A percentile compares a stretch with the other conserved stretches of the same genome.
These are phyloP conservation scores for Gorsachius magnificus DNA, from an alignment of 2,797 vertebrate species.

Conservation along the genomic window DNA sequence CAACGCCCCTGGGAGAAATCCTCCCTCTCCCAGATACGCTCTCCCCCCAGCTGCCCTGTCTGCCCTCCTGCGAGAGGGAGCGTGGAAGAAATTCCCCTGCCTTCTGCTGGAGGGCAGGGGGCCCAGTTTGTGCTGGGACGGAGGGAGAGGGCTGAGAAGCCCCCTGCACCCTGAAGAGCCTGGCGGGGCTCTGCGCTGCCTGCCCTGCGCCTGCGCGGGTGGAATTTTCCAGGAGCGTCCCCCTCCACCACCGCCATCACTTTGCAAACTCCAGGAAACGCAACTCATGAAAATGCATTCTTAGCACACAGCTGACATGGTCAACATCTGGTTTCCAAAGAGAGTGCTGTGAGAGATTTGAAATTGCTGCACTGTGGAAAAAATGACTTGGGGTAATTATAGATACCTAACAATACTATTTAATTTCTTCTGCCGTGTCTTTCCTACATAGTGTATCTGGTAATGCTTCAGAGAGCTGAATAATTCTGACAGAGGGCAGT, in stretches of 20 bases:
- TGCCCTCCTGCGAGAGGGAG: neutral
- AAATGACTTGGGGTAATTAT: constrained; percentile 57
- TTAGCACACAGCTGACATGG: constrained; percentile 67
- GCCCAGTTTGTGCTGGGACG: neutral
- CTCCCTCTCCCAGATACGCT: neutral
- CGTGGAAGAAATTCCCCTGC: neutral
- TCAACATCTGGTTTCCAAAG: constrained; percentile 71
- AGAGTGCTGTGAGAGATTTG: constrained; percentile 48
- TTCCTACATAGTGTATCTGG: constrained; percentile 8
- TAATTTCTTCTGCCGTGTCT: constrained; percentile 55
- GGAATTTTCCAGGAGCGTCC: constrained; percentile 58
- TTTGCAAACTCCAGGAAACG: constrained; percentile 23
- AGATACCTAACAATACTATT: constrained; percentile 62
- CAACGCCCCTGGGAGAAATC: neutral
- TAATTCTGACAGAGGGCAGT: constrained; percentile 8
- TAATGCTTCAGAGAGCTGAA: constrained; percentile 17
- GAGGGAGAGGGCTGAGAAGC: neutral
- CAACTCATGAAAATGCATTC: constrained; percentile 67
- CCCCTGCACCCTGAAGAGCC: neutral
- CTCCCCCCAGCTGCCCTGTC: neutral
- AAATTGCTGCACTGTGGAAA: constrained; percentile 57
- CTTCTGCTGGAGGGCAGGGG: neutral
- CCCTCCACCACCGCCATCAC: neutral
- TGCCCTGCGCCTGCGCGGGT: neutral
- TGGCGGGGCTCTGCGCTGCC: neutral